phyloP scores from a whole-genome alignment of 1,140 invertebrate genomes.

The Papilio polyxenes region DNA sequence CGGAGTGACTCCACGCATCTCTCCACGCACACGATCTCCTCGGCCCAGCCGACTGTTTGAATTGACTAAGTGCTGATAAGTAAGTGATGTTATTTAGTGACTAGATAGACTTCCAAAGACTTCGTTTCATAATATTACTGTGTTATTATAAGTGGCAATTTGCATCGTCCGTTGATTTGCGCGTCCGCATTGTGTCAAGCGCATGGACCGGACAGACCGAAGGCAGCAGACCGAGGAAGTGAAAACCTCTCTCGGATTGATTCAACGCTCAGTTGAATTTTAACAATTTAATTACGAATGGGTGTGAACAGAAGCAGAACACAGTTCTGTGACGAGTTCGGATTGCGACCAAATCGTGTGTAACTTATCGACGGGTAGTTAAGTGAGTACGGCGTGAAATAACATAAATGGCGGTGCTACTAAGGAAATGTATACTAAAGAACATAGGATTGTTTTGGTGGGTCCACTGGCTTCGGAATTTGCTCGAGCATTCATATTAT shows the following conservation, averaged over 20 bases:
- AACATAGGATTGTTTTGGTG: slow-evolving; percentile 54
- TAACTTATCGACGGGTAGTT: slow-evolving; percentile 38
- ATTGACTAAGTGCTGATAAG: slow-evolving; percentile 11
- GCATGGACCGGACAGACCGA: neutral
- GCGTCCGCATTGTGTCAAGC: slow-evolving; percentile 1
- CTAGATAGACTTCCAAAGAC: slow-evolving; percentile 32
- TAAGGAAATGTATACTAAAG: slow-evolving; percentile 71
- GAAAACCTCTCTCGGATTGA: neutral
- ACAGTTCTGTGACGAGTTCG: slow-evolving; percentile 27
- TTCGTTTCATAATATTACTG: neutral
- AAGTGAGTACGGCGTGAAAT: slow-evolving; percentile 46
- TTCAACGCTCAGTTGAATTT: slow-evolving; percentile 32
- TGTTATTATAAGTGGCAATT: slow-evolving; percentile 31
- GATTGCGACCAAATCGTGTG: slow-evolving; percentile 18
- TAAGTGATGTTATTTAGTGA: slow-evolving; percentile 39
- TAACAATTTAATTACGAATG: slow-evolving; percentile 25
- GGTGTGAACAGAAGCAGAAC: neutral
- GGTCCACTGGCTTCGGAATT: slow-evolving; percentile 50
- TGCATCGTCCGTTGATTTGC: slow-evolving; percentile 29
- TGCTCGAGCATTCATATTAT: slow-evolving; percentile 5
- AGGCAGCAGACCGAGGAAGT: neutral
- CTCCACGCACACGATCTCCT: slow-evolving; percentile 49
- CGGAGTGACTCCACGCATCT: slow-evolving; percentile 73
- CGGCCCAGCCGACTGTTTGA: slow-evolving; percentile 51
- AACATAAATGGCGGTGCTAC: slow-evolving; percentile 75